Evolutionary conservation across 2,797 vertebrate genomes (phyloP).

Genomic region (Microctenopoma stevenorrisi): DNA sequence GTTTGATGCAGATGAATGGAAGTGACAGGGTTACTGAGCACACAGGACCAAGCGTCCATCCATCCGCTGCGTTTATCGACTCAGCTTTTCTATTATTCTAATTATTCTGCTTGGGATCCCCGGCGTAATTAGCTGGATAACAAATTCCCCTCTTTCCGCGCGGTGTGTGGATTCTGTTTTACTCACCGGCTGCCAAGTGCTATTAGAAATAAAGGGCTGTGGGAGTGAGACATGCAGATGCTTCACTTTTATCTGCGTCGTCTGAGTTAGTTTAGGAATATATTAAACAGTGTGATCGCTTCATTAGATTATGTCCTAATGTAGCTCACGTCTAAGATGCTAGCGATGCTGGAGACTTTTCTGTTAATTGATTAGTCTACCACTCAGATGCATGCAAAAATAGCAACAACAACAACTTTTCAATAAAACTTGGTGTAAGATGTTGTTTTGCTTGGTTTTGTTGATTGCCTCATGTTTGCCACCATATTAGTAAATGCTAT

Average conservation of each 20-base stretch:
- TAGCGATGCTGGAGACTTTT: not conserved
- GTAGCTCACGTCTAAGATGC: not conserved
- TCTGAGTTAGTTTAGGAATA: not conserved
- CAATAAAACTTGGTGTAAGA: too few species aligned
- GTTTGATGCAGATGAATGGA: conserved; percentile 41
- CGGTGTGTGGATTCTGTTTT: conserved; percentile 26
- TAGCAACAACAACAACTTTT: not conserved
- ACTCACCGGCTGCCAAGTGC: conserved; percentile 40
- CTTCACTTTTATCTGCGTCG: conserved; percentile 1
- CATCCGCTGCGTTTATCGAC: conserved; percentile 60
- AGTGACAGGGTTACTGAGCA: conserved; percentile 38
- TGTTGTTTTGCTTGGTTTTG: not conserved
- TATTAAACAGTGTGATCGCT: not conserved
- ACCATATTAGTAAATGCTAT: too few species aligned
- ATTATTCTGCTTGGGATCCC: conserved; percentile 68
- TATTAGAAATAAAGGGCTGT: conserved; percentile 13
- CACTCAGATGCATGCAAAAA: not conserved
- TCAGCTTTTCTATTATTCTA: conserved; percentile 63
- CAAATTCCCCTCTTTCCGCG: conserved; percentile 54
- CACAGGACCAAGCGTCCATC: conserved; percentile 36
- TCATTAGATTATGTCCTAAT: conserved; percentile 1
- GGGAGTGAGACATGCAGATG: conserved; percentile 11
- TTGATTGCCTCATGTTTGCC: not conserved
- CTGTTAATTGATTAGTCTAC: not conserved
- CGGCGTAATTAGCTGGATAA: conserved; percentile 65